Conservation (phyloP, 2,797 vertebrate genomes). For the Cyprinella venusta region DNA sequence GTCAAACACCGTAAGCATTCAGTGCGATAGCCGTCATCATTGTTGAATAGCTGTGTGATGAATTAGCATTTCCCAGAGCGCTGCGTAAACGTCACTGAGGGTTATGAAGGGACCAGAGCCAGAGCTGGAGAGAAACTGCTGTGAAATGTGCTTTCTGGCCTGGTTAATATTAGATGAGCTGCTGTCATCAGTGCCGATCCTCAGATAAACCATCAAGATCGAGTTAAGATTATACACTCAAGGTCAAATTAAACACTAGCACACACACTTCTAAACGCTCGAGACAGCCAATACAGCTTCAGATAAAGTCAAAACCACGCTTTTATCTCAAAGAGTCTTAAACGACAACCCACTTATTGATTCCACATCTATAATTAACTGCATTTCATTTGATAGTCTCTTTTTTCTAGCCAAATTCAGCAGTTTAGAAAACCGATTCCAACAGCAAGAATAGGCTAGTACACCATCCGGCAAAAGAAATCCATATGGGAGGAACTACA, state of each 20-base stretch:
- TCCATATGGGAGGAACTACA: not conserved
- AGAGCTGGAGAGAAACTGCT: slow-evolving; percentile 12
- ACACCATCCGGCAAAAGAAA: not conserved
- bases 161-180: slow-evolving; percentile 62
- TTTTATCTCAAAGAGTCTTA: not conserved
- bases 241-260: slow-evolving; percentile 24
- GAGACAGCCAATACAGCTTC: not conserved
- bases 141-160: slow-evolving; percentile 34
- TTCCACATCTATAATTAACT: slow-evolving; percentile 13
- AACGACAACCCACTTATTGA: slow-evolving; percentile 13
- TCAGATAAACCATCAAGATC: slow-evolving; percentile 13
- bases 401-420: not conserved
- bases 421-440: not conserved
- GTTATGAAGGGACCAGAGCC: slow-evolving; percentile 11
- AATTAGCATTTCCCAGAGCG: not conserved
- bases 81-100: not conserved
- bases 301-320: not conserved
- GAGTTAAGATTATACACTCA: not conserved
- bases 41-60: not conserved
- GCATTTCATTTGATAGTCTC: not conserved
- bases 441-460: not conserved
- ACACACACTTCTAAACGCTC: not conserved
- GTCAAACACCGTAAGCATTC: not conserved
- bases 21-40: not conserved
- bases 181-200: slow-evolving; percentile 53